Base-by-base conservation (phyloP, 2,113 vertebrate genomes). In the Toxotes jaculatrix region DNA sequence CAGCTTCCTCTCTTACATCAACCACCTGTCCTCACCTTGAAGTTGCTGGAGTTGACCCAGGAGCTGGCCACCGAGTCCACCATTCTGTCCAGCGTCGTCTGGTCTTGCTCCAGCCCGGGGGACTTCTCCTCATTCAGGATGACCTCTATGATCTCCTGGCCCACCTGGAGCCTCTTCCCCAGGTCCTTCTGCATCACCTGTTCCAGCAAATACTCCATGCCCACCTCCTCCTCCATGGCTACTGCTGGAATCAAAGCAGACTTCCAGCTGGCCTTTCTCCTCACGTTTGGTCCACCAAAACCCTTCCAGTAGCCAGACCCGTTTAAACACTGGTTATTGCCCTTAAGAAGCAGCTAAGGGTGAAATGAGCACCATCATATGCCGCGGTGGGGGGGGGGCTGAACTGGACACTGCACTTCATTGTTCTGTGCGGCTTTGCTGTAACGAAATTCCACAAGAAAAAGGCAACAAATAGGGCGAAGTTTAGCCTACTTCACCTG, bases 41-140 rank as follows among this genome's bases (percentile, higher is more conserved):
- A 99, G 95, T 99, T 97, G 93, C 97, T 99, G 81, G 97, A 96
- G 93, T 99, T 99, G 76, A 99, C 97, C 98, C 98, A 99, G 80
- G 96, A 97, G 79, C 97, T 96, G 84, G 97, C 97, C 73, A 99
- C 93, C 14, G 95, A 94, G 66, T 99, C 98, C 92, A 98, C 97
- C 93, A 98, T 96, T 88, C 96, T 94, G 95, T 99, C 98, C 92
- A 99, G 94, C 94, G 95, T 87, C 60, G 93, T 95, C 95, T 98
- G 97, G 94, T 99, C 98, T 16, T 97, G 96, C 72, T 99, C 97
- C 82, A 99, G 94, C 85, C 97, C 96, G 9, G 95, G 90, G 71
- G 95, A 96, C 91, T 95, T 96, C 87, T 97, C 96, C 83, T 93
- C 93, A 91, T 97, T 96, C 60, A 96, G 95, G 79, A 99, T 94